A percentile compares a stretch with the other conserved stretches of the same genome.
Evolutionary conservation across 2,113 vertebrate species (phyloP).

Genomic region (Meles meles): DNA sequence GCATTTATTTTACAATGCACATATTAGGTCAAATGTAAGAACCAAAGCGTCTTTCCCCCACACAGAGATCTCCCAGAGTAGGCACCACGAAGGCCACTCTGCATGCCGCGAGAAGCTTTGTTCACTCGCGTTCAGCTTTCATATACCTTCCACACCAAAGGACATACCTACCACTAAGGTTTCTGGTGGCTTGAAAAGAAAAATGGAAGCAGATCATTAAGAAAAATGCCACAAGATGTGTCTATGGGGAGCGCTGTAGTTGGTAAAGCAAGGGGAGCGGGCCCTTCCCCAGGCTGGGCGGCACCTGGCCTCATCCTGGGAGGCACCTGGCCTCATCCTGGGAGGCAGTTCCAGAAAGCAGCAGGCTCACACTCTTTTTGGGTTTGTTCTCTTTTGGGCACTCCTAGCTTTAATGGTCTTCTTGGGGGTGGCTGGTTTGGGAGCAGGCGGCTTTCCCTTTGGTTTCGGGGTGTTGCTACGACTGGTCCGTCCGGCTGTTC

Average conservation of each 20-base stretch:
- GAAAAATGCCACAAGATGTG: constrained; percentile 76
- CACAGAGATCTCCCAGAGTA: constrained; percentile 43
- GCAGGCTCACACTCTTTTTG: constrained; percentile 74
- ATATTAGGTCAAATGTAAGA: constrained; percentile 49
- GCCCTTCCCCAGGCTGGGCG: constrained; percentile 41
- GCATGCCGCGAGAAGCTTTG: not conserved
- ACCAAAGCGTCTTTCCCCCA: constrained; percentile 22
- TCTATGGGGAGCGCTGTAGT: constrained; percentile 48
- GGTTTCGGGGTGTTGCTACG: constrained; percentile 78
- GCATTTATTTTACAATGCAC: constrained; percentile 60
- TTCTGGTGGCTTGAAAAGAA: constrained; percentile 71
- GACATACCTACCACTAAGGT: constrained; percentile 62
- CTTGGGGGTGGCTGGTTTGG: constrained; percentile 70
- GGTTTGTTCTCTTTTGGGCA: constrained; percentile 77
- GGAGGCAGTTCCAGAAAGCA: constrained; percentile 31
- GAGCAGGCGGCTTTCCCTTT: constrained; percentile 73
- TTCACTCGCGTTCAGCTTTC: constrained; percentile 30
- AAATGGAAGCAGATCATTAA: constrained; percentile 71
- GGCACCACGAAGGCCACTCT: not conserved
- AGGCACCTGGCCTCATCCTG: not conserved
- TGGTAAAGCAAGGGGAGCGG: constrained; percentile 23
- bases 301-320: not conserved
- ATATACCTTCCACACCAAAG: constrained; percentile 32
- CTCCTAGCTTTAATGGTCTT: constrained; percentile 80
- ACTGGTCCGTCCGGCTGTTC: constrained; percentile 74